Conservation (phyloP, 2,888 invertebrate species). For the Dusona sp. region DNA sequence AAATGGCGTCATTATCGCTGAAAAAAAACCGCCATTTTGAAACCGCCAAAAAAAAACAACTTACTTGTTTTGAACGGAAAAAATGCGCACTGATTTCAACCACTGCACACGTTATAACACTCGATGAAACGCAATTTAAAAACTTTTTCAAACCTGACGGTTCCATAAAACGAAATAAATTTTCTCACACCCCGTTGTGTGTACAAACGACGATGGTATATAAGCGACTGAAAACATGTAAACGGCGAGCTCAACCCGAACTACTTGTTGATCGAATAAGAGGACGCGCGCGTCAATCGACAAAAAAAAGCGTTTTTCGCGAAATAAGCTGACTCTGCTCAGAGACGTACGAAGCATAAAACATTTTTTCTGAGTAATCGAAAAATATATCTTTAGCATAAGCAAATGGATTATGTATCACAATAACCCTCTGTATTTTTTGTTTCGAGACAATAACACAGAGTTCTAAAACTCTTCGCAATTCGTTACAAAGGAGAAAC, state of each 20-base stretch:
- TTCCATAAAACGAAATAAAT: not conserved
- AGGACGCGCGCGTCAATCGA: not conserved
- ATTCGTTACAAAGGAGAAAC: not conserved
- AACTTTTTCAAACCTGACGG: not conserved
- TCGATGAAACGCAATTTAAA: not conserved
- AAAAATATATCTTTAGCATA: too few relatives aligned
- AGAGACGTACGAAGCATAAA: not conserved
- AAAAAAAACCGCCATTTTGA: not conserved
- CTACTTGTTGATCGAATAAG: constrained; percentile 75
- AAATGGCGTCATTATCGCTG: not conserved
- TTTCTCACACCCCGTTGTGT: not conserved
- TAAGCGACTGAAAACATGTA: constrained; percentile 12
- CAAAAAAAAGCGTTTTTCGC: not conserved
- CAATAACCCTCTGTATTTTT: not conserved
- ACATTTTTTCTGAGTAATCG: not conserved
- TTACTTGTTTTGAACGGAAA: not conserved
- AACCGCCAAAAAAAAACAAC: not conserved
- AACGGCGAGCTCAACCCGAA: constrained; percentile 49
- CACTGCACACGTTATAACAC: not conserved
- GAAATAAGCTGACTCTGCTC: not conserved
- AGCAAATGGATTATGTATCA: not conserved
- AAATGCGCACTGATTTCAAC: not conserved
- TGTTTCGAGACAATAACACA: not conserved
- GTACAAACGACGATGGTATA: not conserved
- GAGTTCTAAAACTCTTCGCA: not conserved